Percentiles rank a stretch among this genome's conserved stretches.
Evolutionary conservation across 2,113 vertebrate genomes (phyloP).

Genomic region (Leucosticte australis): DNA sequence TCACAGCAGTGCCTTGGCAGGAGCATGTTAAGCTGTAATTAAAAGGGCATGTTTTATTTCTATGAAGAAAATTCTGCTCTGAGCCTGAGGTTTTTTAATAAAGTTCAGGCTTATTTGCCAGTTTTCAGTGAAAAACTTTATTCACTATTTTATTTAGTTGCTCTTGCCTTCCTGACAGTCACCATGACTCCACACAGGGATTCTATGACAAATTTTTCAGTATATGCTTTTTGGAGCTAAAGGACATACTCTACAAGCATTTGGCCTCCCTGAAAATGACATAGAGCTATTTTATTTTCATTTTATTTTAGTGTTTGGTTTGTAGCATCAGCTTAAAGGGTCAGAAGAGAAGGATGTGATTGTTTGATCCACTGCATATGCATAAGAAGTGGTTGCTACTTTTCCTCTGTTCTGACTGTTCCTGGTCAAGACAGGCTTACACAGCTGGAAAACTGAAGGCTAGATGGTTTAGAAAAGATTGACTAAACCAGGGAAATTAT

Average conservation of each 20-base stretch:
- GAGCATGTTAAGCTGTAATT: not conserved
- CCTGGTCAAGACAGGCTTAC: not conserved
- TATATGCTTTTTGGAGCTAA: not conserved
- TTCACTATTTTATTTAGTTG: not conserved
- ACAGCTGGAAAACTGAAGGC: not conserved
- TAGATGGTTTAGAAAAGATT: not conserved
- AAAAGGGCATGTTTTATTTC: not conserved
- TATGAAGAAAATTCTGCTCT: not conserved
- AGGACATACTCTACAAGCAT: not conserved
- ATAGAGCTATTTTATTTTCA: not conserved
- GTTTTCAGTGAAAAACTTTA: not conserved
- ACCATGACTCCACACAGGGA: not conserved
- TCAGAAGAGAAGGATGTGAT: not conserved
- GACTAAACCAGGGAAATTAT: conserved; percentile 8
- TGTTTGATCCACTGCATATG: not conserved
- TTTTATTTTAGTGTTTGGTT: not conserved
- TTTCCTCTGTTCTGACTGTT: not conserved
- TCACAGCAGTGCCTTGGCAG: not conserved
- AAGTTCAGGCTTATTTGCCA: not conserved
- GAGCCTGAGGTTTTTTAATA: not conserved
- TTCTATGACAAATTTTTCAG: not conserved
- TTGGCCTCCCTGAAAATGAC: not conserved
- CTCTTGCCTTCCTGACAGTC: not conserved
- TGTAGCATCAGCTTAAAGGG: not conserved
- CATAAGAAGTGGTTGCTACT: not conserved